These are phyloP conservation scores for Chloroclysta siterata DNA, from an alignment of 2,888 invertebrate species.

Conservation along the genomic window DNA sequence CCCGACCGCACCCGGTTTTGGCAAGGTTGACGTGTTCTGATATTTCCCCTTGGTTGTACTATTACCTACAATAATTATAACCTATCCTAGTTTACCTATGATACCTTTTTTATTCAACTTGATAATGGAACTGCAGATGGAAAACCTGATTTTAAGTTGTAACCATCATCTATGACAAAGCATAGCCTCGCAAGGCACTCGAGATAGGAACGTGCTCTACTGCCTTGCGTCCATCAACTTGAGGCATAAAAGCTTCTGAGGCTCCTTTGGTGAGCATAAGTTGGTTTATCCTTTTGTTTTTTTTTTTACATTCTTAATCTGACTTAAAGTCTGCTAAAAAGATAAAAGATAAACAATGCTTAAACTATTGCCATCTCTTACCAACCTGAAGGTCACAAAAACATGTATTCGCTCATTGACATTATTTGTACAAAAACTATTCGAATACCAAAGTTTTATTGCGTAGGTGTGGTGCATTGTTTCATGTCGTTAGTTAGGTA, in stretches of 20 bases:
- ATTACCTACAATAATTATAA: slow-evolving; percentile 11
- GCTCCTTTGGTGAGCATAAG: too few relatives aligned
- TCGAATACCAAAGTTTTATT: slow-evolving; percentile 15
- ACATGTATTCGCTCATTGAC: not conserved
- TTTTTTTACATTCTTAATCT: too few relatives aligned
- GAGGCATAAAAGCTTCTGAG: too few relatives aligned
- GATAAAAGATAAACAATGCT: not conserved
- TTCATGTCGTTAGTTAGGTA: slow-evolving; percentile 17
- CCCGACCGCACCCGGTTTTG: slow-evolving; percentile 51
- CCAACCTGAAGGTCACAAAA: not conserved
- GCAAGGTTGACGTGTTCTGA: slow-evolving; percentile 46
- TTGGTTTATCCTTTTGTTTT: too few relatives aligned
- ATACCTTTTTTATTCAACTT: not conserved
- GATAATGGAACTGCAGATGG: too few relatives aligned
- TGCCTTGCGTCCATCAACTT: too few relatives aligned
- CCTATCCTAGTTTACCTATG: slow-evolving; percentile 10
- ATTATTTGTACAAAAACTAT: not conserved
- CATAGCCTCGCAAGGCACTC: too few relatives aligned
- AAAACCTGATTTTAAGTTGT: too few relatives aligned
- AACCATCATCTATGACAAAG: too few relatives aligned
- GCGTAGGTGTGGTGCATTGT: slow-evolving; percentile 19
- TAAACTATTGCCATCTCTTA: not conserved
- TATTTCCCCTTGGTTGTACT: slow-evolving; percentile 8
- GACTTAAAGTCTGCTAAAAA: too few relatives aligned
- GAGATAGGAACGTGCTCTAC: too few relatives aligned